phyloP scores from a whole-genome alignment of 2,113 vertebrate species.

The Alouatta palliata region DNA sequence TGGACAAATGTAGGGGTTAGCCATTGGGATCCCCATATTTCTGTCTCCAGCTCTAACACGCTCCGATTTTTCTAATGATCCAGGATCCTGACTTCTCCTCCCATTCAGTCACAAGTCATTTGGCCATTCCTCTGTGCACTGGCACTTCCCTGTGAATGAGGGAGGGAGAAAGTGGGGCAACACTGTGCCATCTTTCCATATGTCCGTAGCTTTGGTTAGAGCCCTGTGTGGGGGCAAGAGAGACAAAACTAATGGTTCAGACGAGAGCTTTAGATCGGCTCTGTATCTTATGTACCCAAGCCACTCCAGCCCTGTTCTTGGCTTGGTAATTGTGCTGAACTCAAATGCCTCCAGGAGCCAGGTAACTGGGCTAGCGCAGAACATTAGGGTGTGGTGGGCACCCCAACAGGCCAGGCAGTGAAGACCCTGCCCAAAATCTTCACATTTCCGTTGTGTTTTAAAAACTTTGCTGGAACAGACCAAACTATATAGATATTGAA shows the following conservation, averaged over 20 bases:
- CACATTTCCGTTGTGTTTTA: neutral
- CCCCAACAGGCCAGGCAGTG: too few species aligned
- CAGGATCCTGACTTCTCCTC: neutral
- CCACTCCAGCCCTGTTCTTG: neutral
- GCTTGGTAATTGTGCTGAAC: neutral
- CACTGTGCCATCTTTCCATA: neutral
- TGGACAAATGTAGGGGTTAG: neutral
- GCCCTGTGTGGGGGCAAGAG: neutral
- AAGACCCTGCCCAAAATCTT: neutral
- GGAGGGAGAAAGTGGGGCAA: neutral
- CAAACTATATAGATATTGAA: neutral
- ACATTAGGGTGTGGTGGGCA: neutral
- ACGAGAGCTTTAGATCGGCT: accelerated
- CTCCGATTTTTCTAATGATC: neutral
- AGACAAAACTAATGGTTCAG: neutral
- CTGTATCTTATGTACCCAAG: neutral
- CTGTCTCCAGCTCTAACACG: neutral
- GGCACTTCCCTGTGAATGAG: neutral
- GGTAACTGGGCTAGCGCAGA: neutral
- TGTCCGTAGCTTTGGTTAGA: neutral
- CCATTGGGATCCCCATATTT: neutral
- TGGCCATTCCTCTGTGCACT: neutral
- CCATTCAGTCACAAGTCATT: too few species aligned
- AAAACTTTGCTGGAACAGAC: neutral
- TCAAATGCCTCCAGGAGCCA: neutral